Conservation (phyloP, 2,113 vertebrate genomes). For the Microtus ochrogaster region DNA sequence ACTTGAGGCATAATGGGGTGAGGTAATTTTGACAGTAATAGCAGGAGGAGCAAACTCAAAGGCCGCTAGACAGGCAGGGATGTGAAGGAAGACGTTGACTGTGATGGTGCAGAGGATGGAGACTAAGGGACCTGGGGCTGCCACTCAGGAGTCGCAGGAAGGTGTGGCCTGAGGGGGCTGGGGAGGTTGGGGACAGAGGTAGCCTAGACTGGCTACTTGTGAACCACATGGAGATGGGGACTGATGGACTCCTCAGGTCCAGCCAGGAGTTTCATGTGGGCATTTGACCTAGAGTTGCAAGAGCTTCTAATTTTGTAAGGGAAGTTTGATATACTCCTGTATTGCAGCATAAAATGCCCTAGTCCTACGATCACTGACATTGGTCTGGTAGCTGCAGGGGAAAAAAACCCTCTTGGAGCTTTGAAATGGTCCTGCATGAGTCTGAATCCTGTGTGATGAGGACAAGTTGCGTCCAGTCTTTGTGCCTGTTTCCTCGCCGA, state of each 20-base stretch:
- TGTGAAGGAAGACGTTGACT: not conserved
- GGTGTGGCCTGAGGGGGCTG: not conserved
- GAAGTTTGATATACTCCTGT: not conserved
- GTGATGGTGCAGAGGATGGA: fast-evolving
- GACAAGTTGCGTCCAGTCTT: not conserved
- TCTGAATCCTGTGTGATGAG: not conserved
- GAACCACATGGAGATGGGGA: not conserved
- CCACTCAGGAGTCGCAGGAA: not conserved
- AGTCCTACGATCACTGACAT: not conserved
- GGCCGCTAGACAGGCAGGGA: not conserved
- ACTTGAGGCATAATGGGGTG: too few species aligned
- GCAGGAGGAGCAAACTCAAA: not conserved
- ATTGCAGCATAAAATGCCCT: not conserved
- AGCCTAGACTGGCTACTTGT: too few species aligned
- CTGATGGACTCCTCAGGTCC: not conserved
- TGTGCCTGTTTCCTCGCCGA: not conserved
- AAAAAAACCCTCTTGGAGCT: not conserved
- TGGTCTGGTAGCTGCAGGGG: not conserved
- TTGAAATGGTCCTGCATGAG: not conserved
- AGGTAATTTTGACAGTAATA: not conserved
- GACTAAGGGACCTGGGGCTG: not conserved
- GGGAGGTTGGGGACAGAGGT: not conserved
- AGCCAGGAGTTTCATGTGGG: not conserved
- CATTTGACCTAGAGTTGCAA: not conserved
- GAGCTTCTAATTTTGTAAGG: not conserved